Evolutionary conservation across 2,888 invertebrate genomes (phyloP), one percentile per base, ranked within the genome.

Genomic region (Sinhomidia bicolor): DNA sequence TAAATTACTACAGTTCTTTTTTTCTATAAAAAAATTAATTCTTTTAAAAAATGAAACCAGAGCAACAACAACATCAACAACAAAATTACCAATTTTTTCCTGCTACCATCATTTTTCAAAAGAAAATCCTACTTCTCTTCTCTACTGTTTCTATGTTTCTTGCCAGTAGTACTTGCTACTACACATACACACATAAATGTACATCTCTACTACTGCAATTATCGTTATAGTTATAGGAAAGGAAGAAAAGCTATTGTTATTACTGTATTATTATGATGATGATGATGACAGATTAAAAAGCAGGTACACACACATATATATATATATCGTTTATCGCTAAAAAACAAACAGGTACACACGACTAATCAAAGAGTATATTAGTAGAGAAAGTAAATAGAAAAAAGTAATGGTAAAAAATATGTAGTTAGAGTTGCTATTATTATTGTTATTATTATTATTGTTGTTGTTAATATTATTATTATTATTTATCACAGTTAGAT

Each of bases 41-140:
- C 7, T 26, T 71, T 23, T 12, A 23, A 71, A 71, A 71, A 44
- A 32, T 44, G 41, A 71, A 71, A 44, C 41, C 44, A 71, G 68
- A 41, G 36, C 68, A 68, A 68, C n/a, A 41, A 41, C 36, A 68
- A 41, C n/a, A n/a, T n/a, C n/a, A n/a, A n/a, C n/a, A n/a, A n/a
- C n/a, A n/a, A n/a, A n/a, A n/a, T n/a, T n/a, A n/a, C n/a, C n/a
- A 1, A 9, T 1, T 65, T 65, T 20, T 41, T 68, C 17, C 68
- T 20, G 68, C 68, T 68, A 68, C 68, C 41, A 62, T 44, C 20
- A 68, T 47, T 81, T 47, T 41, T 62, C n/a, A n/a, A n/a, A n/a
- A n/a, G n/a, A n/a, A 23, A 60, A 51, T 74, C 47, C 74, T 85
- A 85, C 36, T 71, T 29, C 9, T 57, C n/a, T n/a, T n/a, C n/a